Percentiles rank a stretch among this genome's conserved stretches.
Evolutionary conservation across 35 echinoderm and acorn worm species (phyloP).

Genomic region (Apostichopus japonicus): DNA sequence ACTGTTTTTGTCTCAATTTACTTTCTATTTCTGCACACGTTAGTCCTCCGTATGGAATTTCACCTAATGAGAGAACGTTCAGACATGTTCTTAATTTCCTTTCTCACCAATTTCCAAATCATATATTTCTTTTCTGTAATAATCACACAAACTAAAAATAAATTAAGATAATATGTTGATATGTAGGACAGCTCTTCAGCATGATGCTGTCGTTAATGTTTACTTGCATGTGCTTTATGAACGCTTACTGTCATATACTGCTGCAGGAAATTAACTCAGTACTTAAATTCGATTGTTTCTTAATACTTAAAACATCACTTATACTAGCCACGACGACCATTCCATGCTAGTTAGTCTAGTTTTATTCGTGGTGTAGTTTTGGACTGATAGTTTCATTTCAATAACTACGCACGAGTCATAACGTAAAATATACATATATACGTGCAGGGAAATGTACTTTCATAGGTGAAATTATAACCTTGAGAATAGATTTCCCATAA

Average conservation of each 20-base stretch:
- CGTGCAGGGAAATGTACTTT: background rate
- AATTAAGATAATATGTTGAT: background rate
- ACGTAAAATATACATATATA: background rate
- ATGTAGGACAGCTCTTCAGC: background rate
- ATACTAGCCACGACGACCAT: background rate
- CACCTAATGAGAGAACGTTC: background rate
- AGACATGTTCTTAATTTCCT: background rate
- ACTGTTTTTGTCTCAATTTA: background rate
- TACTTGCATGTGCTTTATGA: no score
- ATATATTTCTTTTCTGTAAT: background rate
- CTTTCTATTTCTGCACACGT: conserved; percentile 16
- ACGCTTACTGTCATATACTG: no score
- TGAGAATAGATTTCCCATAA: background rate
- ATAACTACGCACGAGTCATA: background rate
- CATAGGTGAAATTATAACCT: background rate
- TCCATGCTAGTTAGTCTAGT: background rate
- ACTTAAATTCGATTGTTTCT: background rate
- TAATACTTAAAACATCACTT: background rate
- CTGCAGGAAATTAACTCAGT: no score
- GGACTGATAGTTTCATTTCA: background rate
- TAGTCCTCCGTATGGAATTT: conserved; percentile 28
- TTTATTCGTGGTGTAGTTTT: background rate
- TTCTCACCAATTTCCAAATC: background rate
- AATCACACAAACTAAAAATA: background rate
- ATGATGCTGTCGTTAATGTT: background rate